Evolutionary conservation across 2,888 invertebrate genomes (phyloP).

Genomic region (Trisateles emortualis): DNA sequence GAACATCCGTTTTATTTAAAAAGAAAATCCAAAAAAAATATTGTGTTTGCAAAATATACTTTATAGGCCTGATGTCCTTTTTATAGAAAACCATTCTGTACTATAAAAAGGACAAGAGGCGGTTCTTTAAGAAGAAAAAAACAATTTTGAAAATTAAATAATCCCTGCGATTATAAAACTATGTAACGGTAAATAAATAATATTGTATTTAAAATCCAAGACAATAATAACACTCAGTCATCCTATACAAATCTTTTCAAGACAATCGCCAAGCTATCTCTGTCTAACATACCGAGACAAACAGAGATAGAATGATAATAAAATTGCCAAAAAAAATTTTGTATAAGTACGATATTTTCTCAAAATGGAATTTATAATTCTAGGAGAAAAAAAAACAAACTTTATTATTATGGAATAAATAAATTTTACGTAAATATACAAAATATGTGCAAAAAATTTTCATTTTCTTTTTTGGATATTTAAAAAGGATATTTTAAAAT

Average conservation of each 20-base stretch:
- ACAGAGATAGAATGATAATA: neutral
- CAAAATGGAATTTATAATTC: slow-evolving; percentile 35
- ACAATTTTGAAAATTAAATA: too few relatives aligned
- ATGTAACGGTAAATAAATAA: neutral
- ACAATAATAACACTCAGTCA: neutral
- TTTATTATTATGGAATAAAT: slow-evolving; percentile 44
- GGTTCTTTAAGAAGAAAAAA: too few relatives aligned
- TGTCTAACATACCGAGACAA: too few relatives aligned
- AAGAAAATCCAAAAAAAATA: neutral
- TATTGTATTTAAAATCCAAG: neutral
- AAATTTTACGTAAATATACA: slow-evolving; percentile 39
- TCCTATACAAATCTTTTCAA: too few relatives aligned
- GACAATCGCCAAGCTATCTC: too few relatives aligned
- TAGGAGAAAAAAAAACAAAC: slow-evolving; percentile 27
- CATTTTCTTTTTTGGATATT: slow-evolving; percentile 24
- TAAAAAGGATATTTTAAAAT: slow-evolving; percentile 16
- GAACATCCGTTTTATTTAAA: neutral
- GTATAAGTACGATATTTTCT: too few relatives aligned
- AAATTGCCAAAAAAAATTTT: too few relatives aligned
- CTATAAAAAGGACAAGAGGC: too few relatives aligned
- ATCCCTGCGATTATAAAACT: too few relatives aligned
- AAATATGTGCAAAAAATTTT: slow-evolving; percentile 42
- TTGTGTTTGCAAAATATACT: too few relatives aligned
- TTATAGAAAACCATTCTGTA: too few relatives aligned
- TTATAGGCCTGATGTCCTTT: too few relatives aligned